A percentile compares a stretch with the other conserved stretches of the same genome.
phyloP scores from a whole-genome alignment of 2,888 invertebrate species.

The Ramazzottius varieornatus region DNA sequence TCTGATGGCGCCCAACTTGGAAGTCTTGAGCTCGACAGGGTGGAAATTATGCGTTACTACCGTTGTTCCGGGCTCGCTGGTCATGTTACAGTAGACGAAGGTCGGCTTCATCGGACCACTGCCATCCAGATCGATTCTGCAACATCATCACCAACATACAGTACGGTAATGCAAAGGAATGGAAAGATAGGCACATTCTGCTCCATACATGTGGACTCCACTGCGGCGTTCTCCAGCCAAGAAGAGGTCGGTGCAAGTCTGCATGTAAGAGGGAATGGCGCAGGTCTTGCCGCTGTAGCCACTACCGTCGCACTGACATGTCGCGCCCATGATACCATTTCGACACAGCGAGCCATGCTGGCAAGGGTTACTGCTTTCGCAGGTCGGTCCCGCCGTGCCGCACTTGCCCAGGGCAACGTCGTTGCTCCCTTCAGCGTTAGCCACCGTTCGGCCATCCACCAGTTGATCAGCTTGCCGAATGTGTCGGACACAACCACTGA shows the following conservation, averaged over 20 bases:
- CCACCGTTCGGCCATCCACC: background rate
- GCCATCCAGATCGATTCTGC: background rate
- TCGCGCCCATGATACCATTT: background rate
- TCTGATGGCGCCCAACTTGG: background rate
- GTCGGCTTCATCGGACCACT: slow-evolving; percentile 1
- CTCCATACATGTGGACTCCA: background rate
- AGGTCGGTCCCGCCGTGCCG: background rate
- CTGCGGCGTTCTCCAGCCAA: background rate
- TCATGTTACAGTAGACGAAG: background rate
- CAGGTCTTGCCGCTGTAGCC: background rate
- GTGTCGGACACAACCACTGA: background rate
- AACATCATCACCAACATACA: background rate
- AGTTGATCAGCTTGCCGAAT: background rate
- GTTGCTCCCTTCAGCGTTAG: background rate
- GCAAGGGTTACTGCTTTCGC: background rate
- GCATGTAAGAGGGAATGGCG: background rate
- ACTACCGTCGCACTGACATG: background rate
- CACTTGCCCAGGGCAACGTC: background rate
- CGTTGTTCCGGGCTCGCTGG: background rate
- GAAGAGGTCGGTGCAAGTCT: background rate
- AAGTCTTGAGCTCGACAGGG: background rate
- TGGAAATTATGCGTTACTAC: background rate
- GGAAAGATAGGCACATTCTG: background rate
- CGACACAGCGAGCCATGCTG: background rate
- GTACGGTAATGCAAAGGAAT: background rate